Evolutionary conservation across 2,888 invertebrate genomes (phyloP), one percentile per base, ranked within the genome.

Genomic region (Cheilosia soror): DNA sequence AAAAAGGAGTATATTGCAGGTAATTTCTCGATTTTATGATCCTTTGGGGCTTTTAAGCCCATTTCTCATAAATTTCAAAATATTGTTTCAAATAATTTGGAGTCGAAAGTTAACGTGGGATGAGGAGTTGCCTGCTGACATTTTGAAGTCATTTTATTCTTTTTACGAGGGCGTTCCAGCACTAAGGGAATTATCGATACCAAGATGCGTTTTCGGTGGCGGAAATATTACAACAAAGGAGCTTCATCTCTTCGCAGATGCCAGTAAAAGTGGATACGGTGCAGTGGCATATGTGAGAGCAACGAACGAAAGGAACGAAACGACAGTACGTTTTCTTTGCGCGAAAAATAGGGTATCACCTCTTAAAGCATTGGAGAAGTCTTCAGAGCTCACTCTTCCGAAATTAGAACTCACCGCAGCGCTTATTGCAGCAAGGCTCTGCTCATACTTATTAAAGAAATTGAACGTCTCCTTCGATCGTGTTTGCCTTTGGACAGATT

Each of bases 211-310:
- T 15, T 55, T 55, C 25, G 31, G 13, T 55, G 37, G 58, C 13
- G 37, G 2, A 20, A 20, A 37, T 31, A 20, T 37, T 20, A 6
- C 5, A 9, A 31, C 37, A 15, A 40, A 15, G 58, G 58, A 58
- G 37, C 58, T 58, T 15, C 58, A 58, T 29, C 13, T 62, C 15
- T 62, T 62, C 27, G 42, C 62, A 27, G 44, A 62, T 44, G 62
- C 62, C 4, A 62, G 44, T 44, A 15, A 25, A 29, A 44, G 29
- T 27, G 27, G 37, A 5, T 42, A 27, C 25, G 62, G 62, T 27
- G 20, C 20, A 20, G 20, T 20, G 20, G 20, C 20, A 20, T 20
- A 20, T 20, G 20, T 20, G 20, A 20, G 20, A 20, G 20, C 20
- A 20, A 20, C 20, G 20, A 20, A 20, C 20, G 20, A 20, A 20